Percentiles rank a stretch among this genome's conserved stretches.
phyloP scores from a whole-genome alignment of 2,797 vertebrate genomes.

The Kryptolebias ocellatus region DNA sequence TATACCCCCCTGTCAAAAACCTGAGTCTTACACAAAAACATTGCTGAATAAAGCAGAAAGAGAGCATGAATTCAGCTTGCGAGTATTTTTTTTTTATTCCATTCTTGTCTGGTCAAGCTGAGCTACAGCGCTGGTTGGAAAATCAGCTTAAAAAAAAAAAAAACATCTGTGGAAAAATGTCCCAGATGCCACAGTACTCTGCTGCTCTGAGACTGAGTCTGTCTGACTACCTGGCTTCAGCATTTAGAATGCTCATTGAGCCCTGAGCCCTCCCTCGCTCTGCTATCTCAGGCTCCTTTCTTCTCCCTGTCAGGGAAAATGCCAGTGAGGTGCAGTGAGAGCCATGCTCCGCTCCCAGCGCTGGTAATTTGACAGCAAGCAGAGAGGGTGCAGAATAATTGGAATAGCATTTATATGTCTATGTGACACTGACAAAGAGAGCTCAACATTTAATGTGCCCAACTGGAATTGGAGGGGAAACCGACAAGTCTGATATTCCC shows the following conservation, averaged over 20 bases:
- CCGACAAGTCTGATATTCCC: conserved; percentile 36
- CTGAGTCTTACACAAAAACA: conserved; percentile 1
- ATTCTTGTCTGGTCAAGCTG: conserved; percentile 20
- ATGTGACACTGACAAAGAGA: conserved; percentile 68
- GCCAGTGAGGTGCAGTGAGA: conserved; percentile 68
- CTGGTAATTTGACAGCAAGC: conserved; percentile 78
- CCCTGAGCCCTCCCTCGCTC: conserved; percentile 57
- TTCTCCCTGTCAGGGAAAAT: conserved; percentile 72
- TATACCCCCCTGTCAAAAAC: background rate
- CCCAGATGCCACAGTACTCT: conserved; percentile 38
- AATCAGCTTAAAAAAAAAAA: conserved; percentile 44
- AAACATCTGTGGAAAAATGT: conserved; percentile 30
- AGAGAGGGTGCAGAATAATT: conserved; percentile 74
- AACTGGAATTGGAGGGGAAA: conserved; percentile 31
- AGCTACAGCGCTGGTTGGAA: conserved; percentile 20
- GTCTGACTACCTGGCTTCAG: conserved; percentile 66
- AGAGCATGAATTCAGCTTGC: conserved; percentile 25
- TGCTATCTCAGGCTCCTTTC: conserved; percentile 67
- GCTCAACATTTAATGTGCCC: conserved; percentile 62
- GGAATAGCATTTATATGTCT: conserved; percentile 77
- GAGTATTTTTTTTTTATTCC: background rate
- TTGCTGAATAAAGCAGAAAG: background rate
- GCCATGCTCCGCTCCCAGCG: conserved; percentile 56
- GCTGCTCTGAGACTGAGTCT: conserved; percentile 45
- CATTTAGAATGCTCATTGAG: conserved; percentile 73